Evolutionary conservation across 2,888 invertebrate genomes (phyloP).

Genomic region (Dascillus cervinus): DNA sequence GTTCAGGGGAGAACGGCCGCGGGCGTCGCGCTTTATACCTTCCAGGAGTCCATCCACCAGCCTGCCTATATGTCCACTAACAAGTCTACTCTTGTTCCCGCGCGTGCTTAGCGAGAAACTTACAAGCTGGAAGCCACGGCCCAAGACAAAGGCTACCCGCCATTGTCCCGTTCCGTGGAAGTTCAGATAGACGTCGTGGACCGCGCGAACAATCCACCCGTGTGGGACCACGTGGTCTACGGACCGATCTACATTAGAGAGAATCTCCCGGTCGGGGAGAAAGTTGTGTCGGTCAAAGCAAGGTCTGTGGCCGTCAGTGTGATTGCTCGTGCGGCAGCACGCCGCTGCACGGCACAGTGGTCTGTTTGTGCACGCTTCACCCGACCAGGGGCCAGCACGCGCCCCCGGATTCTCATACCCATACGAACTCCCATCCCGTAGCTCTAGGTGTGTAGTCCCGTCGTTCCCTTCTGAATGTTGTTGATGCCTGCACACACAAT

Average conservation of each 20-base stretch:
- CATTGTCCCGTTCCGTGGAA: constrained; percentile 92
- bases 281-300: constrained; percentile 97
- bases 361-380: constrained; percentile 44
- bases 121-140: constrained; percentile 98
- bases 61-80: constrained; percentile 24
- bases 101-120: constrained; percentile 72
- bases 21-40: constrained; percentile 22
- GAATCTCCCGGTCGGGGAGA: constrained; percentile 95
- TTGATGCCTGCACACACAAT: constrained; percentile 44
- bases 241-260: constrained; percentile 97
- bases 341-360: constrained; percentile 41
- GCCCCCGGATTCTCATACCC: constrained; percentile 44
- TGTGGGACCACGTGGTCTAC: constrained; percentile 94
- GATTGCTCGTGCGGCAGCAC: constrained; percentile 39
- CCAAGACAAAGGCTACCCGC: constrained; percentile 94
- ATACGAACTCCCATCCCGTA: constrained; percentile 24
- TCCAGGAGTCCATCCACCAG: constrained; percentile 22
- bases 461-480: constrained; percentile 34
- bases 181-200: constrained; percentile 98
- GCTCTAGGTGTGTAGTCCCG: constrained; percentile 26
- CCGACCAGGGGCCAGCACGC: constrained; percentile 53
- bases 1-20: constrained; percentile 20
- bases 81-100: constrained; percentile 24
- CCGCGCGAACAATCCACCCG: constrained; percentile 95
- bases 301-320: constrained; percentile 67